Base-by-base conservation (phyloP, 2,113 vertebrate species). In the Campylomormyrus numenius region DNA sequence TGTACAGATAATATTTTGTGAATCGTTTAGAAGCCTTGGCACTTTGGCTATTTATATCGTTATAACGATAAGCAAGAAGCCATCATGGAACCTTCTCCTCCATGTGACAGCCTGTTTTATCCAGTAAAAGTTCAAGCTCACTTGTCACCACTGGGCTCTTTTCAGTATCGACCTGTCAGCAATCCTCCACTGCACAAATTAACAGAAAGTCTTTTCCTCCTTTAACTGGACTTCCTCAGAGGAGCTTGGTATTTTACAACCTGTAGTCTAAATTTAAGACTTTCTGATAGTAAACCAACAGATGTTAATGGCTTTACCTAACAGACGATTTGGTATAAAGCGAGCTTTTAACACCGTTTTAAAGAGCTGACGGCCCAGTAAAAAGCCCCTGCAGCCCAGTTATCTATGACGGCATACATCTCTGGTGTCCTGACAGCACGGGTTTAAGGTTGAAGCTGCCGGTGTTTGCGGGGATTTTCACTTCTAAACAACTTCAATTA, bases 401-500 rank as follows among this genome's bases (percentile, higher is more conserved):
- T 83, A 88, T 49, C 87, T 56, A 50, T 48, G 35, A 53, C 17
- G n/a, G 1, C 45, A 42, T 42, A 21, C 17, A 49, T 39, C 89
- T 42, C 11, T 8, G n/a, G 39, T 46, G 27, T 66, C 27, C 56
- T 66, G 17, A 87, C n/a, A 50, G 42, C 13, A 39, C 1, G 7
- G 53, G 15, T 42, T 62, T 66, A 21, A 83, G 49, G 52, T 88
- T 56, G 90, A 91, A 91, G 90, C 91, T 52, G 15, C 42, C 21
- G 80, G 88, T 88, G 90, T 62, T 87, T 84, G 27, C 15, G 42
- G 83, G 90, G 90, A 91, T 91, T 87, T 91, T 90, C 90, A 91
- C 70, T 89, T 90, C 87, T 90, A 92, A 91, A 90, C 35, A 62
- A 89, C 90, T 88, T 58, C 42, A 92, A 91, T 92, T 89, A 92